Evolutionary conservation across 2,888 invertebrate genomes (phyloP).

Genomic region (Nephrotoma flavescens): DNA sequence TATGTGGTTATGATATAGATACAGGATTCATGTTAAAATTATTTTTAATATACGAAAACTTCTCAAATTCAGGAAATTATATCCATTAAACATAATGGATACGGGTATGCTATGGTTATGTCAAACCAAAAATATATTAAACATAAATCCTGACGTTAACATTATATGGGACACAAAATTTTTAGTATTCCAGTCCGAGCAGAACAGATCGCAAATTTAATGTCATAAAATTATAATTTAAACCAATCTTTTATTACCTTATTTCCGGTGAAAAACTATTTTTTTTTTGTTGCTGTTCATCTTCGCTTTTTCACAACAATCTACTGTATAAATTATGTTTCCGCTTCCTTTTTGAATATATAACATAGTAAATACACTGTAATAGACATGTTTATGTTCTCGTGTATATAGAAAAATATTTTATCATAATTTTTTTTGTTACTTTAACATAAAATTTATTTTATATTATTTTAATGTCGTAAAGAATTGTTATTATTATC

Average conservation of each 20-base stretch:
- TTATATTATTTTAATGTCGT: not conserved
- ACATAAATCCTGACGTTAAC: not conserved
- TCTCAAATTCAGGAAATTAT: not conserved
- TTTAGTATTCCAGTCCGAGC: not conserved
- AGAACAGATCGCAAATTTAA: not conserved
- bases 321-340: not conserved
- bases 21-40: not conserved
- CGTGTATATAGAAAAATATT: not conserved
- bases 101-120: not conserved
- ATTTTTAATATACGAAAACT: not conserved
- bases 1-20: not conserved
- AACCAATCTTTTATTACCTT: not conserved
- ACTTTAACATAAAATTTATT: not conserved
- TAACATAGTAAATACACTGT: not conserved
- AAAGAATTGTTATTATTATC: not conserved
- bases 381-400: not conserved
- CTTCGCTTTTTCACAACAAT: not conserved
- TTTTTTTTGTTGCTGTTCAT: not conserved
- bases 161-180: not conserved
- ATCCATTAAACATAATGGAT: not conserved
- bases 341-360: not conserved
- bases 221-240: not conserved
- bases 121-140: not conserved
- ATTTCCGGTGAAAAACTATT: not conserved
- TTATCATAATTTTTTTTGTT: not conserved